Evolutionary conservation across 2,888 invertebrate species (phyloP).

Genomic region (Tortricodes alternella): DNA sequence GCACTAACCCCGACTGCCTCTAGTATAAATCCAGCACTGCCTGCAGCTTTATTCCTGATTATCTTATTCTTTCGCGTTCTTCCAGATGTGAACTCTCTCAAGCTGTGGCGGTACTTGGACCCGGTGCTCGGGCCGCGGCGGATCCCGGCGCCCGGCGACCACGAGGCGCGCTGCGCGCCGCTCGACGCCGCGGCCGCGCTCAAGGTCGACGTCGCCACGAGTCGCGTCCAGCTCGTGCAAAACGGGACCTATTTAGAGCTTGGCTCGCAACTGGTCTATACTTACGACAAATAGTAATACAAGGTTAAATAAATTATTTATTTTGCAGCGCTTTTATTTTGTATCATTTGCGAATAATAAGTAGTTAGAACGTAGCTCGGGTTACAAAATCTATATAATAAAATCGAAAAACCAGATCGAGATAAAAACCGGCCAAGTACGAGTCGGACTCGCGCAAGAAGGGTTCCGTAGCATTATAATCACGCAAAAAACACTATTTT

Average conservation of each 20-base stretch:
- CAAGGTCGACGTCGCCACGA: conserved; percentile 70
- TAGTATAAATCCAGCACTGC: no score
- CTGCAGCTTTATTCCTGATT: no score
- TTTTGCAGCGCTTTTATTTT: not conserved
- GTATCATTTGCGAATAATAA: not conserved
- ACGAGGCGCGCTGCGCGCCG: conserved; percentile 83
- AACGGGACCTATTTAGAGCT: conserved; percentile 72
- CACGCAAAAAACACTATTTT: no score
- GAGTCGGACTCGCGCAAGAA: no score
- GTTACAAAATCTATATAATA: no score
- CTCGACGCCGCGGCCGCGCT: conserved; percentile 77
- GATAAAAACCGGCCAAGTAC: no score
- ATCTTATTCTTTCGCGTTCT: no score
- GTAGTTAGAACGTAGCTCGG: no score
- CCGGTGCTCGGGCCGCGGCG: conserved; percentile 88
- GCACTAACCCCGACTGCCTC: no score
- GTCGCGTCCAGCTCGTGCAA: conserved; percentile 66
- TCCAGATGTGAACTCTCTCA: conserved; percentile 84
- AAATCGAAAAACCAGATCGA: no score
- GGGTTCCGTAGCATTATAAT: no score
- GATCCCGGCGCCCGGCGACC: conserved; percentile 87
- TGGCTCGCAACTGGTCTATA: conserved; percentile 81
- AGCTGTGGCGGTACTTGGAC: conserved; percentile 90
- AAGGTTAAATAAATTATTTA: conserved; percentile 40
- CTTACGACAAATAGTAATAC: conserved; percentile 61